Percentiles rank a stretch among this genome's conserved stretches.
Evolutionary conservation across 2,888 invertebrate genomes (phyloP).

Genomic region (Chaitophorus viminalis): DNA sequence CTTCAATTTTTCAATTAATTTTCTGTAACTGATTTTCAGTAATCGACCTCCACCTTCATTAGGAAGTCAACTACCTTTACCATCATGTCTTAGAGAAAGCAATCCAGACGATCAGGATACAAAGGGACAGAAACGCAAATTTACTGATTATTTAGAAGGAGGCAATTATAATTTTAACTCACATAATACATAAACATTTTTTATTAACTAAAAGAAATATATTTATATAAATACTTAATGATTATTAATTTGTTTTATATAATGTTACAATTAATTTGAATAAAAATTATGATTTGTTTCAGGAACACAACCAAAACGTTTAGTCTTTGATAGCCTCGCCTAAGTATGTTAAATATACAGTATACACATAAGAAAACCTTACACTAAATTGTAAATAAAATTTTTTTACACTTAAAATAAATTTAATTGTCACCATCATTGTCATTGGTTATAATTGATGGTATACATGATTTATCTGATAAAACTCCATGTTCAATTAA

Average conservation of each 20-base stretch:
- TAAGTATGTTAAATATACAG: slow-evolving; percentile 48
- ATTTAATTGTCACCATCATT: slow-evolving; percentile 30
- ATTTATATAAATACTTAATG: background rate
- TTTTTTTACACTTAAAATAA: slow-evolving; percentile 46
- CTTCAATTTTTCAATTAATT: background rate
- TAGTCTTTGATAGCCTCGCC: slow-evolving; percentile 55
- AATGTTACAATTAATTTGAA: slow-evolving; percentile 42
- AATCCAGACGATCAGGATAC: slow-evolving; percentile 72
- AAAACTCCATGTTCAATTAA: slow-evolving; percentile 82
- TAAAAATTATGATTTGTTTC: slow-evolving; percentile 58
- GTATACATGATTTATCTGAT: slow-evolving; percentile 67
- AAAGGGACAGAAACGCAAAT: slow-evolving; percentile 80
- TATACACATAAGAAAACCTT: slow-evolving; percentile 21
- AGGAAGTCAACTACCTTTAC: slow-evolving; percentile 84
- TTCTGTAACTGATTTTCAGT: slow-evolving; percentile 67
- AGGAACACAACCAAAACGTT: slow-evolving; percentile 60
- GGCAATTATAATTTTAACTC: slow-evolving; percentile 65
- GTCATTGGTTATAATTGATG: slow-evolving; percentile 50
- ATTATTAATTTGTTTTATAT: slow-evolving; percentile 3
- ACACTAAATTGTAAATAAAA: slow-evolving; percentile 41
- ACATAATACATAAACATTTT: slow-evolving; percentile 8
- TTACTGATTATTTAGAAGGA: slow-evolving; percentile 77
- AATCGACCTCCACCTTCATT: slow-evolving; percentile 90
- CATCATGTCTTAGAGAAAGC: slow-evolving; percentile 72
- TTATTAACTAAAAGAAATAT: background rate